phyloP scores from a whole-genome alignment of 2,888 invertebrate species.

The Pyrgus malvae region DNA sequence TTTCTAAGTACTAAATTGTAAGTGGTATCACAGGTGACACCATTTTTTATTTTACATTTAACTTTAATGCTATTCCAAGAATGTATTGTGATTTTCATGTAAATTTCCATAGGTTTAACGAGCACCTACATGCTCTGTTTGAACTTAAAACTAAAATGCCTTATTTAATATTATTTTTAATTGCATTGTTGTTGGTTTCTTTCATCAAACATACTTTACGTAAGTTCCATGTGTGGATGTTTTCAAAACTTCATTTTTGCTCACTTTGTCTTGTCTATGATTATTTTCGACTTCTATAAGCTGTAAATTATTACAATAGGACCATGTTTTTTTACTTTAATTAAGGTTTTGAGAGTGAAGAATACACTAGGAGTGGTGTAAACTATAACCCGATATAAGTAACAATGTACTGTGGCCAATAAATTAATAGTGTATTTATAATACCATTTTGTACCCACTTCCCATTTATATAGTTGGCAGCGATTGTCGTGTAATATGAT shows the following conservation, averaged over 20 bases:
- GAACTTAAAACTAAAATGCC: conserved; percentile 54
- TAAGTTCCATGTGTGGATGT: conserved; percentile 35
- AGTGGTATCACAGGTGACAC: conserved; percentile 70
- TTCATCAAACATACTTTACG: conserved; percentile 35
- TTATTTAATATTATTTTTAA: conserved; percentile 46
- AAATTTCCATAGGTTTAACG: conserved; percentile 69
- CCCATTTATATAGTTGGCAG: conserved; percentile 74
- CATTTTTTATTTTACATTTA: conserved; percentile 57
- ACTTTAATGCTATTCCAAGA: conserved; percentile 71
- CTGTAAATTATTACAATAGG: conserved; percentile 36
- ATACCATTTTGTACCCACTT: conserved; percentile 79
- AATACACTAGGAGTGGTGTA: conserved; percentile 45
- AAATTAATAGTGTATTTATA: conserved; percentile 70
- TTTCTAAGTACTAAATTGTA: conserved; percentile 76
- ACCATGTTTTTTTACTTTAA: conserved; percentile 30
- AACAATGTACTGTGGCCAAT: conserved; percentile 78
- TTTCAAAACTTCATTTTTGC: conserved; percentile 56
- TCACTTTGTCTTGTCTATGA: conserved; percentile 42
- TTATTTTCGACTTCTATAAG: conserved; percentile 41
- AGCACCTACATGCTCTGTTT: conserved; percentile 54
- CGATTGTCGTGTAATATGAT: conserved; percentile 71
- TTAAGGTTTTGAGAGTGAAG: conserved; percentile 31
- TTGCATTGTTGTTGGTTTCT: conserved; percentile 37
- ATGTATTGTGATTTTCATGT: conserved; percentile 73
- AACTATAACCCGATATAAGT: conserved; percentile 65